phyloP scores from a whole-genome alignment of 2,888 invertebrate genomes.

The Eupithecia tripunctaria region DNA sequence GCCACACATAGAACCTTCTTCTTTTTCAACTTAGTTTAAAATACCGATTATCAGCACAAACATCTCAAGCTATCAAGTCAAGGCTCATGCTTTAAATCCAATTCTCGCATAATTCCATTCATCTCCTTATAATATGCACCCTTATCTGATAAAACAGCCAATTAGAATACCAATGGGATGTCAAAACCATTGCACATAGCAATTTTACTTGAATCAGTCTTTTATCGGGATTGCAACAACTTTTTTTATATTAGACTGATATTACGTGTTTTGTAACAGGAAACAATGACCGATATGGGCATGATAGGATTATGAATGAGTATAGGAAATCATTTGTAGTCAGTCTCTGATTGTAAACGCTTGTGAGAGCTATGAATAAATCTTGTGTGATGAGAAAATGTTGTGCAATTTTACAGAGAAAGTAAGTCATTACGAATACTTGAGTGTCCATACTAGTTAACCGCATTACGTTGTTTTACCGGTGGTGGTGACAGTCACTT shows the following conservation, averaged over 20 bases:
- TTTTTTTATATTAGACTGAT: conserved; percentile 25
- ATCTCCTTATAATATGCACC: conserved; percentile 13
- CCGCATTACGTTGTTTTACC: neutral
- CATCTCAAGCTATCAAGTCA: neutral
- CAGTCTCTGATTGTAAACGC: conserved; percentile 18
- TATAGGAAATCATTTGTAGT: conserved; percentile 36
- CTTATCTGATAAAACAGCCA: conserved; percentile 27
- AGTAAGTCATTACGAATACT: neutral
- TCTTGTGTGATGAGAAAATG: conserved; percentile 9
- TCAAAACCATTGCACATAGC: conserved; percentile 21
- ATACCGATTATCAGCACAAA: neutral
- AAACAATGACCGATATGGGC: conserved; percentile 41
- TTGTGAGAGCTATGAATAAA: conserved; percentile 31
- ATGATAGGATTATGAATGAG: conserved; percentile 27
- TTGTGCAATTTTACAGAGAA: neutral
- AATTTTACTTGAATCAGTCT: conserved; percentile 30
- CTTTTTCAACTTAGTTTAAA: neutral
- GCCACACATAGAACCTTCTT: neutral
- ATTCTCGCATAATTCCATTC: conserved; percentile 9
- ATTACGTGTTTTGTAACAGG: conserved; percentile 41
- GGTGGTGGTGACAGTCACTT: neutral
- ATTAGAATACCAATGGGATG: conserved; percentile 19
- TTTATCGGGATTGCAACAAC: conserved; percentile 39
- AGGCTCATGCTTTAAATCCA: conserved; percentile 10
- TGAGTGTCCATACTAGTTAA: too few species aligned